Percentiles rank a stretch among this genome's conserved stretches.
Evolutionary conservation across 2,888 invertebrate genomes (phyloP).

Genomic region (Xestia c-nigrum): DNA sequence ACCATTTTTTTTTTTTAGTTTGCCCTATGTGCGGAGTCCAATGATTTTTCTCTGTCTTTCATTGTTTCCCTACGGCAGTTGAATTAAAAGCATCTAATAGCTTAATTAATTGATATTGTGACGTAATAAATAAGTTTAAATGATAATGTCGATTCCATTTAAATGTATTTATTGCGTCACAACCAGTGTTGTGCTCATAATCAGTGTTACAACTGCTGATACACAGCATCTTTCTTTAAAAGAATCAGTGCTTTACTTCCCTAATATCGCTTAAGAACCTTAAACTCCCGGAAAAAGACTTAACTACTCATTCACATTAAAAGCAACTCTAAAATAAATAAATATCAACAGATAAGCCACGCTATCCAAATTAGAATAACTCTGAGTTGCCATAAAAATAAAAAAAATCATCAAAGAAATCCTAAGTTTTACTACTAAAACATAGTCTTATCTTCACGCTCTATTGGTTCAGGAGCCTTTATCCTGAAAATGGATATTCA

Average conservation of each 20-base stretch:
- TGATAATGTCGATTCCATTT: background rate
- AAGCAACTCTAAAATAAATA: slow-evolving; percentile 37
- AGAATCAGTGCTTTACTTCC: background rate
- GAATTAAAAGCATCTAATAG: background rate
- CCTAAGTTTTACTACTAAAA: slow-evolving; percentile 60
- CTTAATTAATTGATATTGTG: background rate
- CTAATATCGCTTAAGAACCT: background rate
- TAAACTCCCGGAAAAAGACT: background rate
- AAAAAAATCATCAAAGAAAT: slow-evolving; percentile 52
- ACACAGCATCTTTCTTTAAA: background rate
- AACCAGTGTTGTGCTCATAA: background rate
- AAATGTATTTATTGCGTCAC: background rate
- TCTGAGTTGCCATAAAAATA: slow-evolving; percentile 36
- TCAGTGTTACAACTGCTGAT: background rate
- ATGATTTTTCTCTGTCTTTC: background rate
- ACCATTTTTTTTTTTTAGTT: background rate
- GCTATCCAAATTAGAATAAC: slow-evolving; percentile 45
- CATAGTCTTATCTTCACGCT: slow-evolving; percentile 66
- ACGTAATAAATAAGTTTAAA: background rate
- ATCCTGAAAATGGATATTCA: slow-evolving; percentile 60
- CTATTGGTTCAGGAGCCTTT: slow-evolving; percentile 69
- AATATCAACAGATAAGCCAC: slow-evolving; percentile 50
- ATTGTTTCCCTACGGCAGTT: background rate
- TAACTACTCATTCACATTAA: slow-evolving; percentile 10
- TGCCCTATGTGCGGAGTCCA: background rate